A percentile compares a stretch with the other conserved stretches of the same genome.
Evolutionary conservation across 2,113 vertebrate genomes (phyloP).

Genomic region (Gasterosteus nipponicus): DNA sequence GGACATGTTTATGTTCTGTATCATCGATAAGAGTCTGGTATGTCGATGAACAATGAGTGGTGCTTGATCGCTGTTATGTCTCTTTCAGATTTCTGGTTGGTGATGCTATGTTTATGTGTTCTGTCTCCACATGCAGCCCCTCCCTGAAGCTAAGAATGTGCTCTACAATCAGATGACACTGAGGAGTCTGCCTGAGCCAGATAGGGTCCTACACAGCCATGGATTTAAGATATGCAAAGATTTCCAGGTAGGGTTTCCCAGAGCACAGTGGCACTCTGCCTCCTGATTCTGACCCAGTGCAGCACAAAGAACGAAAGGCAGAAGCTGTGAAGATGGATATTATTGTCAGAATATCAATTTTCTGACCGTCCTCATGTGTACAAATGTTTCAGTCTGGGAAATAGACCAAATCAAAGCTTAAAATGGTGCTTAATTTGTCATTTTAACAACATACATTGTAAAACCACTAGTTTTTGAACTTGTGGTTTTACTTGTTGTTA

Average conservation of each 20-base stretch:
- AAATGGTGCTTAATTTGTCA: too few species aligned
- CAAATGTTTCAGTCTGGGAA: neutral
- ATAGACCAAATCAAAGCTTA: neutral
- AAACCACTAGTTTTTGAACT: too few species aligned
- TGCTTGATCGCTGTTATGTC: neutral
- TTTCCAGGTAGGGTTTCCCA: conserved; percentile 85
- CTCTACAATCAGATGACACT: conserved; percentile 87
- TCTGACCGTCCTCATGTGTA: neutral
- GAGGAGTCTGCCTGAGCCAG: conserved; percentile 79
- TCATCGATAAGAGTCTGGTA: conserved; percentile 94
- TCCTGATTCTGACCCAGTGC: too few species aligned
- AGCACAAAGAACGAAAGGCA: neutral
- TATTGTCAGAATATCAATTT: neutral
- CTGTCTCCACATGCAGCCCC: conserved; percentile 79
- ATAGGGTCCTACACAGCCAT: conserved; percentile 80
- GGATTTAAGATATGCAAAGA: conserved; percentile 94
- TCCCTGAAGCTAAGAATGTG: conserved; percentile 80
- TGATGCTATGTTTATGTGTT: neutral
- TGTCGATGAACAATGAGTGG: conserved; percentile 39
- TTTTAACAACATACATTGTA: neutral
- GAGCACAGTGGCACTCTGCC: neutral
- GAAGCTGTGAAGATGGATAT: neutral
- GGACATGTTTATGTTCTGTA: conserved; percentile 90
- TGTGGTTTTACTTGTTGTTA: too few species aligned
- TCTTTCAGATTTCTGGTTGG: too few species aligned